Conservation (phyloP, 1,140 invertebrate species). For the Drosophila obscura region DNA sequence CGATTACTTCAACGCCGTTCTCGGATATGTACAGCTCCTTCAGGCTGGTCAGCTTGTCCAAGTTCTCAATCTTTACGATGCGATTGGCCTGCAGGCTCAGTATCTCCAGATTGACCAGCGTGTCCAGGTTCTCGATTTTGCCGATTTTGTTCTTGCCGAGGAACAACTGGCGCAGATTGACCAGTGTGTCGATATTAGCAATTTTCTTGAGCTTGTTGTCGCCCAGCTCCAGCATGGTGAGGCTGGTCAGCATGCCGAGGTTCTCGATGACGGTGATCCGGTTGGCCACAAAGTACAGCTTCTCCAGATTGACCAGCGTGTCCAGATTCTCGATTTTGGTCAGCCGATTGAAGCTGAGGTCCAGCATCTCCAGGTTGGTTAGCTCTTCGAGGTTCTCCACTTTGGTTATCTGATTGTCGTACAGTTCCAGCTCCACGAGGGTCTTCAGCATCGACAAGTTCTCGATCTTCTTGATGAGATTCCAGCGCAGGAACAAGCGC, state of each 20-base stretch:
- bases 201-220: constrained; percentile 94
- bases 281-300: constrained; percentile 96
- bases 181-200: constrained; percentile 91
- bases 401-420: constrained; percentile 97
- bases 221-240: constrained; percentile 96
- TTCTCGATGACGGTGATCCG: constrained; percentile 97
- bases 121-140: constrained; percentile 93
- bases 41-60: constrained; percentile 89
- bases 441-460: constrained; percentile 90
- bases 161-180: constrained; percentile 91
- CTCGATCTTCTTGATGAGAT: constrained; percentile 97
- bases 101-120: constrained; percentile 90
- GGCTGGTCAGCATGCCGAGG: constrained; percentile 90
- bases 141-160: constrained; percentile 98
- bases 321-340: constrained; percentile 94
- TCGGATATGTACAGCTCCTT: constrained; percentile 97
- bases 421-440: constrained; percentile 95
- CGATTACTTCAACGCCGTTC: constrained; percentile 93
- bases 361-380: constrained; percentile 94
- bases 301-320: constrained; percentile 91
- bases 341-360: constrained; percentile 99
- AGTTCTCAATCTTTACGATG: constrained; percentile 93
- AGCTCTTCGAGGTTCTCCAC: constrained; percentile 95
- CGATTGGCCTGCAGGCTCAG: constrained; percentile 97
- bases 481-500: constrained; percentile 94